phyloP scores from a whole-genome alignment of 2,113 vertebrate species.

The Ptyas mucosa region DNA sequence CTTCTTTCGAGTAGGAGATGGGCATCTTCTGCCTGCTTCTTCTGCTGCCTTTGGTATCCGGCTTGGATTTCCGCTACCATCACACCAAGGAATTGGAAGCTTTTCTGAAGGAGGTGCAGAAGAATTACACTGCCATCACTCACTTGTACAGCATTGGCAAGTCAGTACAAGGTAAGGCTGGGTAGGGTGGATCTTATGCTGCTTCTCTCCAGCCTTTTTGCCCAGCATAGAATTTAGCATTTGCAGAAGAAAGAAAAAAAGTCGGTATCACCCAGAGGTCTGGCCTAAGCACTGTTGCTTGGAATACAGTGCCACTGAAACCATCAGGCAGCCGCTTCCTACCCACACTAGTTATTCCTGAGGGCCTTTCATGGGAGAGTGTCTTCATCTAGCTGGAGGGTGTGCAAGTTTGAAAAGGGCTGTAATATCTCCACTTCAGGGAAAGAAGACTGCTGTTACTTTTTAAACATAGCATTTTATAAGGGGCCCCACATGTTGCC shows the following conservation, averaged over 20 bases:
- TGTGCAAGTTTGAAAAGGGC: background rate
- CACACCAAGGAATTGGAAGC: constrained; percentile 65
- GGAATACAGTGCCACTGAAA: background rate
- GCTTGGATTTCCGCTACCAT: constrained; percentile 79
- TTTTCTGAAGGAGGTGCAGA: constrained; percentile 68
- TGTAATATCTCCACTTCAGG: background rate
- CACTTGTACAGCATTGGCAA: constrained; percentile 79
- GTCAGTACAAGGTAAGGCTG: constrained; percentile 75
- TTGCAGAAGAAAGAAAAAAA: too few relatives aligned
- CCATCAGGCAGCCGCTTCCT: background rate
- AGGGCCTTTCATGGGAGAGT: background rate
- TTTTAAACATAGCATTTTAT: background rate
- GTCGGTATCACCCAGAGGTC: background rate
- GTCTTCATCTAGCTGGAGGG: background rate
- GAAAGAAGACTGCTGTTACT: background rate
- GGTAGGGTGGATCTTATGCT: background rate
- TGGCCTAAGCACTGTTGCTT: background rate
- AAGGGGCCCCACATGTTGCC: background rate
- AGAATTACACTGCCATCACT: constrained; percentile 65
- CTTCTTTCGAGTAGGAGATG: constrained; percentile 41
- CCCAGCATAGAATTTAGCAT: background rate
- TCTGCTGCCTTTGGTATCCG: constrained; percentile 36
- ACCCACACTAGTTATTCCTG: background rate
- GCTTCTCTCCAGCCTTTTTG: background rate
- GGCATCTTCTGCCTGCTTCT: constrained; percentile 53